A percentile compares a stretch with the other conserved stretches of the same genome.
Evolutionary conservation across 1,140 invertebrate species (phyloP).

Genomic region (Coptotermes formosanus): DNA sequence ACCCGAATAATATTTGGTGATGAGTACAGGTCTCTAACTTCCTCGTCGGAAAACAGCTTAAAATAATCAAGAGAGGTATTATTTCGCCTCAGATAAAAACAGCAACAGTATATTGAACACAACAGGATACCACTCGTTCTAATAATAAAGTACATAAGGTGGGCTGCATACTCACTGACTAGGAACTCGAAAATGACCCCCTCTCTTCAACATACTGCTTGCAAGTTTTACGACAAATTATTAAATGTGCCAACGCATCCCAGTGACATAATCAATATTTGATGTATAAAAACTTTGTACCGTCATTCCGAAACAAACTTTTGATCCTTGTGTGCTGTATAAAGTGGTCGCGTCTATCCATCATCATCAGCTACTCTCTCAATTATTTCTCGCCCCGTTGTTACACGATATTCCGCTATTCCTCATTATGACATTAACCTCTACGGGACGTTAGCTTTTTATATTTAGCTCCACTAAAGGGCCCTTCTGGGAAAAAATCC

Average conservation of each 20-base stretch:
- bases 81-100: no score
- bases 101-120: no score
- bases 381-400: constrained; percentile 18
- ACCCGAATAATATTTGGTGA: no score
- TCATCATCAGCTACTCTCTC: constrained; percentile 1
- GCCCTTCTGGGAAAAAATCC: not conserved
- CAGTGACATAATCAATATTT: not conserved
- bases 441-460: not conserved
- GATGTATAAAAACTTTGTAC: not conserved
- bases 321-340: not conserved
- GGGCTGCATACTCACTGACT: no score
- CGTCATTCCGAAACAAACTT: not conserved
- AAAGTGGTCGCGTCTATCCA: not conserved
- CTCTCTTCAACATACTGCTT: no score
- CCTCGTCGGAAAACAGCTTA: no score
- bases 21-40: no score
- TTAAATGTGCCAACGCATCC: not conserved
- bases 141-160: no score
- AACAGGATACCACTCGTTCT: no score
- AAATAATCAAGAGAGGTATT: no score
- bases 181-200: no score
- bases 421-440: constrained; percentile 16
- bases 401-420: constrained; percentile 13
- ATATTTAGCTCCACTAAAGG: constrained; percentile 19
- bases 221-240: no score